Evolutionary conservation across 1,140 invertebrate genomes (phyloP).

Genomic region (Zaprionus davidi): DNA sequence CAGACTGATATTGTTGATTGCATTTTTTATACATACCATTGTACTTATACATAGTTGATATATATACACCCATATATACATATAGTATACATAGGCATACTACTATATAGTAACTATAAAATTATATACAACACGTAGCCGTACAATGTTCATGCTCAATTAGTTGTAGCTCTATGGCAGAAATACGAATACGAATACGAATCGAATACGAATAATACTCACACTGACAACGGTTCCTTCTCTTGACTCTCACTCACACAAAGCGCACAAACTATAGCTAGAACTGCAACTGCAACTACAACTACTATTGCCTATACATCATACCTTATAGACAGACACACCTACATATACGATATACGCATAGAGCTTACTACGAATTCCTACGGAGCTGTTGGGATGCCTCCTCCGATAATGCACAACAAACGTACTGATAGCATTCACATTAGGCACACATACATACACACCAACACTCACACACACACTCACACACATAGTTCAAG

Average conservation of each 20-base stretch:
- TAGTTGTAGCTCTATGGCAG: constrained; percentile 63
- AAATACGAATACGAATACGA: constrained; percentile 7
- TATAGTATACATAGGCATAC: constrained; percentile 7
- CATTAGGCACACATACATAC: constrained; percentile 16
- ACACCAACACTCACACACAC: constrained; percentile 13
- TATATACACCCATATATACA: constrained; percentile 40
- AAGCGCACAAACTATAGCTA: constrained; percentile 35
- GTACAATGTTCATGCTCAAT: constrained; percentile 60
- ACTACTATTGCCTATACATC: constrained; percentile 21
- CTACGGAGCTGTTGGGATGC: constrained; percentile 44
- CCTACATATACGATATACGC: constrained; percentile 48
- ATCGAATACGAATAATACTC: constrained; percentile 41
- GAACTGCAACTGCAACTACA: constrained; percentile 8
- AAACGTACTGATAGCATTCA: constrained; percentile 30
- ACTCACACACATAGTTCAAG: constrained; percentile 30
- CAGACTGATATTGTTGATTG: constrained; percentile 79
- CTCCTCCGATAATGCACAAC: constrained; percentile 2
- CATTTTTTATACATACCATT: constrained; percentile 78
- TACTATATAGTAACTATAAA: constrained; percentile 28
- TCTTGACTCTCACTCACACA: constrained; percentile 42
- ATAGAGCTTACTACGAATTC: constrained; percentile 77
- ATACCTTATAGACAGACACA: constrained; percentile 38
- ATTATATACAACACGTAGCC: constrained; percentile 29
- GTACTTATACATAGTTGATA: constrained; percentile 57
- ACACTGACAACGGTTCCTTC: constrained; percentile 67